Conservation (phyloP, 2,797 vertebrate species). For the Hydrolagus colliei region DNA sequence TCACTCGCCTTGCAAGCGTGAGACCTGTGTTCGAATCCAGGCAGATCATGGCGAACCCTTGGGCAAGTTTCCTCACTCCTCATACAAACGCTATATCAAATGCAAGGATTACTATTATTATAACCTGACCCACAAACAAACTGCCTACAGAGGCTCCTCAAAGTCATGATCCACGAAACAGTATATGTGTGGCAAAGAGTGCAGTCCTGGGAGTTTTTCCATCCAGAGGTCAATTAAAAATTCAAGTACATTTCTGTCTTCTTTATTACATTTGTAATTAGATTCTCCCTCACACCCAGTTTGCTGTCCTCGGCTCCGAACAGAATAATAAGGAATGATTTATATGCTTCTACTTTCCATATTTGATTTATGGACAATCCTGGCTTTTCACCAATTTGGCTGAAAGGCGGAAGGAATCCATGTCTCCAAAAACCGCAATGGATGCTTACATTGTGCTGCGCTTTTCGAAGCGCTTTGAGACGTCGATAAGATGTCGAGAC, state of each 20-base stretch:
- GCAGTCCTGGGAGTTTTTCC: background rate
- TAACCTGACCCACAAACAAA: too few relatives aligned
- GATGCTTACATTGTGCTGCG: background rate
- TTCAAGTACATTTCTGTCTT: slow-evolving; percentile 11
- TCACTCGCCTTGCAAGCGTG: too few relatives aligned
- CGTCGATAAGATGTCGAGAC: too few relatives aligned
- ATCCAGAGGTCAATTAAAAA: slow-evolving; percentile 3
- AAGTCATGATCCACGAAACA: too few relatives aligned
- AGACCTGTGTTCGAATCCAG: too few relatives aligned
- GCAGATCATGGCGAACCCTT: too few relatives aligned
- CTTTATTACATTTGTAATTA: background rate
- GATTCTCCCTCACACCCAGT: background rate
- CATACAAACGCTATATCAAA: too few relatives aligned
- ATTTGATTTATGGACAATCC: slow-evolving; percentile 8
- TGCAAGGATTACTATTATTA: too few relatives aligned
- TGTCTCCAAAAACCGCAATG: too few relatives aligned
- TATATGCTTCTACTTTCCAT: background rate
- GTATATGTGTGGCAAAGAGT: too few relatives aligned
- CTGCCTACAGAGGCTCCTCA: too few relatives aligned
- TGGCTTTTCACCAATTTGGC: background rate
- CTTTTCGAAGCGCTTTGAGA: background rate
- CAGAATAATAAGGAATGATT: slow-evolving; percentile 4
- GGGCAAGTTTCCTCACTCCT: too few relatives aligned
- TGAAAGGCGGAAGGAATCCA: background rate
- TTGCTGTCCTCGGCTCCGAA: background rate